Evolutionary conservation across 2,113 vertebrate genomes (phyloP), one percentile per base, ranked within the genome.

Genomic region (Brachirus orientalis): DNA sequence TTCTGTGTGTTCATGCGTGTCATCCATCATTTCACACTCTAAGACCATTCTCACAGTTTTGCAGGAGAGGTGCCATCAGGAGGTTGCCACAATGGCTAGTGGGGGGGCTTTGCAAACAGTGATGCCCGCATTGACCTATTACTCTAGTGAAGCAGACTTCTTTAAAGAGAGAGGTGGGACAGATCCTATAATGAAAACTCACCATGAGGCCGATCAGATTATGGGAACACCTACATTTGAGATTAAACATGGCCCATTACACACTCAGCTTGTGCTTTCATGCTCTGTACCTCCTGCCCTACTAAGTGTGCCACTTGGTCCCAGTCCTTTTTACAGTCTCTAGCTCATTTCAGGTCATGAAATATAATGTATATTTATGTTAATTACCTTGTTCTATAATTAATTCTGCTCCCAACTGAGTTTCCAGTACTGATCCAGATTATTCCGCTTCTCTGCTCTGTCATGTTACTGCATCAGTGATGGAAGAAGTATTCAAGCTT

Each of bases 181-280:
- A 75, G 64, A 80, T 79, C 54, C 63, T 76, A 70, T 83, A 88
- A 88, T 82, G 78, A 81, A 84, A 82, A 84, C 74, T 86, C 85
- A 58, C 55, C 84, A 72, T 67, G 78, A 84, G 71, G 75, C 85
- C 75, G 68, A 90, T 89, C 85, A 88, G 87, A 91, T 91, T 87
- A 90, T 8, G 53, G 28, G 70, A 90, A 88, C 83, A 81, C 83
- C 81, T 88, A 86, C 82, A 78, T 86, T 74, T 63, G 63, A 87
- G 86, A 88, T 88, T 78, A 86, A 89, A 87, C 82, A 83, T 78
- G 72, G 79, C 51, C 80, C 85, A 84, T 91, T 89, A 81, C 80
- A 88, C 57, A 77, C 86, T 84, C 65, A 69, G 76, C 72, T 74
- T 75, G 63, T 37, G 75, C 60, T 33, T 22, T 40, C 19, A n/a